phyloP scores from a whole-genome alignment of 1,140 invertebrate genomes.

The Plectrocnemia conspersa region DNA sequence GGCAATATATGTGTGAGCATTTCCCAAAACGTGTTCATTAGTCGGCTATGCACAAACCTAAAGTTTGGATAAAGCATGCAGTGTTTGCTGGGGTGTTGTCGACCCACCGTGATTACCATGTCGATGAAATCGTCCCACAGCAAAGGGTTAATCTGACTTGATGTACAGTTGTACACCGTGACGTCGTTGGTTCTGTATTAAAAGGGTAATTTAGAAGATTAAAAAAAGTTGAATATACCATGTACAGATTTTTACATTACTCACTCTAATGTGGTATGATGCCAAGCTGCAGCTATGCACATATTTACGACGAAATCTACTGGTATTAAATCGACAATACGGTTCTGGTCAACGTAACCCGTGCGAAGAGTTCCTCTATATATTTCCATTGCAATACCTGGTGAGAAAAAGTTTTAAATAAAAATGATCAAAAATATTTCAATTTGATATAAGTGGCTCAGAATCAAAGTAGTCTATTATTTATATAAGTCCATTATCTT shows the following conservation, averaged over 20 bases:
- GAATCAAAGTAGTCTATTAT: too few species aligned
- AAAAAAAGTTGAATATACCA: conserved; percentile 20
- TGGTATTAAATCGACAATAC: conserved; percentile 81
- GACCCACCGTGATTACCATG: conserved; percentile 64
- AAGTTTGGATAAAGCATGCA: conserved; percentile 85
- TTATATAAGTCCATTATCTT: too few species aligned
- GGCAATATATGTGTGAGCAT: conserved; percentile 72
- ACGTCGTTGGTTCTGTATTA: conserved; percentile 54
- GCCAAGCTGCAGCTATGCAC: conserved; percentile 78
- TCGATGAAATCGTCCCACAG: conserved; percentile 75
- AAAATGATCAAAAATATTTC: neutral
- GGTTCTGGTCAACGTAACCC: conserved; percentile 62
- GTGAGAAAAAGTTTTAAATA: conserved; percentile 27
- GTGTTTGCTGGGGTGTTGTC: conserved; percentile 72
- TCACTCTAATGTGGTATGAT: conserved; percentile 59
- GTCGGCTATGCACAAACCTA: conserved; percentile 66
- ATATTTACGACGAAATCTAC: conserved; percentile 88
- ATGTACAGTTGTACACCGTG: conserved; percentile 88
- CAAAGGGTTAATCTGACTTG: conserved; percentile 76
- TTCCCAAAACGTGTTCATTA: conserved; percentile 67
- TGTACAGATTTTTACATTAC: conserved; percentile 11
- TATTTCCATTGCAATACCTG: conserved; percentile 77
- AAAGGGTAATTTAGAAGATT: neutral
- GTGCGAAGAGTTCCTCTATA: conserved; percentile 81
- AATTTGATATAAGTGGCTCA: neutral